Evolutionary conservation across 2,797 vertebrate species (phyloP).

Genomic region (Poecilia picta): DNA sequence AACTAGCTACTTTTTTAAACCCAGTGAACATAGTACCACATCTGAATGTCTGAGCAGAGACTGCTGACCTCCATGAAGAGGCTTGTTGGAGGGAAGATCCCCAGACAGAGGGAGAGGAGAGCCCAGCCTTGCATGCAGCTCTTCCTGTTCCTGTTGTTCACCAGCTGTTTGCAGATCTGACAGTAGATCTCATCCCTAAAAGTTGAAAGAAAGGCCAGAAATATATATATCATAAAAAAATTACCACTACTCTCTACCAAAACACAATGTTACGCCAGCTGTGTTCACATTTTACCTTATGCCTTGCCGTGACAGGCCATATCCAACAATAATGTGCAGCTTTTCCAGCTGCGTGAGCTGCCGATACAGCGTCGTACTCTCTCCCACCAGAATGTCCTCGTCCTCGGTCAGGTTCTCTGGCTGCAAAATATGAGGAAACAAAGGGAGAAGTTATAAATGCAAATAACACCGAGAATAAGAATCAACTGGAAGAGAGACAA

Average conservation of each 20-base stretch:
- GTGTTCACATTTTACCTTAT: slow-evolving; percentile 82
- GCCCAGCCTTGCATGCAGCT: slow-evolving; percentile 89
- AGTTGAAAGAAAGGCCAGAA: slow-evolving; percentile 19
- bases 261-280: not conserved
- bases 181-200: slow-evolving; percentile 96
- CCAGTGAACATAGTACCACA: not conserved
- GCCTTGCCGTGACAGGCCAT: slow-evolving; percentile 82
- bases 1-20: not conserved
- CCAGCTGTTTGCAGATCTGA: slow-evolving; percentile 97
- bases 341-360: slow-evolving; percentile 90
- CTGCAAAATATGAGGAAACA: slow-evolving; percentile 35
- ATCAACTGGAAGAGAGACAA: not conserved
- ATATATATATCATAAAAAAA: too few relatives aligned
- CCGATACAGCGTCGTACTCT: slow-evolving; percentile 81
- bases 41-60: not conserved
- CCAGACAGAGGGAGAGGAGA: slow-evolving; percentile 91
- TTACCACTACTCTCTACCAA: not conserved
- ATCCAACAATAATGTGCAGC: slow-evolving; percentile 89
- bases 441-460: not conserved
- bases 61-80: slow-evolving; percentile 84
- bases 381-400: slow-evolving; percentile 81
- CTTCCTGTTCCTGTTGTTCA: slow-evolving; percentile 82
- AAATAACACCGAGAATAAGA: not conserved
- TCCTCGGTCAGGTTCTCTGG: slow-evolving; percentile 45
- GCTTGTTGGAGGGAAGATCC: slow-evolving; percentile 91